phyloP scores from a whole-genome alignment of 2,797 vertebrate species.

The Epinephelus malabaricus region DNA sequence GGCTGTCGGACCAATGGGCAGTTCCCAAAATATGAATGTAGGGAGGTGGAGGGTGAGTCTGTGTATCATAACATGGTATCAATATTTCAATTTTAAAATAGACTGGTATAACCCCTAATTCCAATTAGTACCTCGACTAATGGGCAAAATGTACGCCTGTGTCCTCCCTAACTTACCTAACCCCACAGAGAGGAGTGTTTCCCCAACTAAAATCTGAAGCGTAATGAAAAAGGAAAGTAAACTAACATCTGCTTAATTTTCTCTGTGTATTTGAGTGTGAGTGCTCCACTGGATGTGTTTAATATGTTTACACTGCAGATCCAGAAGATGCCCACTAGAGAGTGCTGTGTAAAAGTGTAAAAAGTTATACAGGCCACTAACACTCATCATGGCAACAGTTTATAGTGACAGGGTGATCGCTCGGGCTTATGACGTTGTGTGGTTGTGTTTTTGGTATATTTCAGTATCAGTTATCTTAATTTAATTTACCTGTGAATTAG shows the following conservation, averaged over 20 bases:
- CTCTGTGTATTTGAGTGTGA: slow-evolving; percentile 34
- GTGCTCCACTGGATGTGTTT: slow-evolving; percentile 57
- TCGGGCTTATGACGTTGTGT: slow-evolving; percentile 44
- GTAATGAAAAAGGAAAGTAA: slow-evolving; percentile 13
- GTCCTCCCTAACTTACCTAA: slow-evolving; percentile 42
- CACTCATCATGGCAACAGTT: slow-evolving; percentile 30
- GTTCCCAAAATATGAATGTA: no score
- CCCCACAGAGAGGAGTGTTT: slow-evolving; percentile 8
- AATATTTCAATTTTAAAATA: no score
- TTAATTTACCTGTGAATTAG: slow-evolving; percentile 66
- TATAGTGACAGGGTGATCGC: slow-evolving; percentile 11
- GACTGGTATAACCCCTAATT: not conserved
- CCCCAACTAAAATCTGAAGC: slow-evolving; percentile 19
- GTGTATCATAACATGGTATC: no score
- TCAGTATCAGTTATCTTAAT: slow-evolving; percentile 54
- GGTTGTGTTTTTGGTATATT: slow-evolving; percentile 63
- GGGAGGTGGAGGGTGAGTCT: no score
- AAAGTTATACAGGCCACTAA: slow-evolving; percentile 39
- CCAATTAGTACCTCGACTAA: slow-evolving; percentile 25
- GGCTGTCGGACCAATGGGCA: no score
- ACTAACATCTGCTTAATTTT: slow-evolving; percentile 27
- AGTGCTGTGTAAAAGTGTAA: slow-evolving; percentile 75
- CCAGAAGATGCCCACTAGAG: slow-evolving; percentile 80
- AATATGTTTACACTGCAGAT: slow-evolving; percentile 68
- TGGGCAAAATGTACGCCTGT: slow-evolving; percentile 18